A percentile compares a stretch with the other conserved stretches of the same genome.
phyloP scores from a whole-genome alignment of 2,113 vertebrate species.

The Suncus etruscus region DNA sequence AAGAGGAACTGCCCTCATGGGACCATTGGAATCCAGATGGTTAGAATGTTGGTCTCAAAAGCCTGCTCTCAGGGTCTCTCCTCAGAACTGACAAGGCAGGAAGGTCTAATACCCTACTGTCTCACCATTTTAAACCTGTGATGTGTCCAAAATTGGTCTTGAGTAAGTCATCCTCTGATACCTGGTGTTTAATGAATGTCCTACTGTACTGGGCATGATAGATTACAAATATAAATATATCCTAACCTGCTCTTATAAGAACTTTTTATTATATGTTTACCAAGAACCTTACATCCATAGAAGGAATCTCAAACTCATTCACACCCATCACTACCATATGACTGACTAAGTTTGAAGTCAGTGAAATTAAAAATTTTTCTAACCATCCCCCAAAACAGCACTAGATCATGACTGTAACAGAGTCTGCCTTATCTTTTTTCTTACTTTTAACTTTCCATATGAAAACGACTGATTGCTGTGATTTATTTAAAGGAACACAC shows the following conservation, averaged over 20 bases:
- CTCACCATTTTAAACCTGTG: neutral
- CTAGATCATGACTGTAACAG: neutral
- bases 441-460: constrained; percentile 57
- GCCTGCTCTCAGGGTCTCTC: neutral
- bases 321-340: neutral
- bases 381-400: constrained; percentile 23
- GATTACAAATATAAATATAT: constrained; percentile 5
- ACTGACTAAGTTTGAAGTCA: constrained; percentile 39
- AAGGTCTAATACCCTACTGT: neutral
- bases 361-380: constrained; percentile 49
- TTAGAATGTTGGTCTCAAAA: neutral
- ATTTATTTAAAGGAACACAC: constrained; percentile 27
- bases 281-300: constrained; percentile 26
- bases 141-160: constrained; percentile 38
- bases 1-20: neutral
- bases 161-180: neutral
- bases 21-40: neutral
- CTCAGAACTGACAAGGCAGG: constrained; percentile 2
- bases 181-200: constrained; percentile 24
- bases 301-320: neutral
- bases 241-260: neutral
- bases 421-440: constrained; percentile 44
- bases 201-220: neutral
- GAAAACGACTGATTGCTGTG: constrained; percentile 40
- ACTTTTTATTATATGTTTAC: constrained; percentile 52